Conservation (phyloP, 1,140 invertebrate genomes). For the Heliconius hewitsoni region DNA sequence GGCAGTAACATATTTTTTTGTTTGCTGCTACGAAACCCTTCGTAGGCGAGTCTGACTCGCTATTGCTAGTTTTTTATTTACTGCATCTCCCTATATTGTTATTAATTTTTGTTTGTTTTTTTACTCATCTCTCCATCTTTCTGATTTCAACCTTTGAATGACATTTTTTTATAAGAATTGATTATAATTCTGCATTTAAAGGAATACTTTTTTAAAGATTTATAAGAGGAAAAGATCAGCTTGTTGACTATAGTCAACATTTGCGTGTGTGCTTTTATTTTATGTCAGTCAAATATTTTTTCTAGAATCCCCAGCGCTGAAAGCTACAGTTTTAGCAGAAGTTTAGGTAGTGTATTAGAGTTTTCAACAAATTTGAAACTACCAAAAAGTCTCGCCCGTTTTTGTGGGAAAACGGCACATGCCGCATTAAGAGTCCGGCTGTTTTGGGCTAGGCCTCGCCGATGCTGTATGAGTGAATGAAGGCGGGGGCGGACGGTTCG, state of each 20-base stretch:
- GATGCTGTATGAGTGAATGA: constrained; percentile 66
- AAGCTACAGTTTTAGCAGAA: constrained; percentile 17
- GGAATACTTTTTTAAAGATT: neutral
- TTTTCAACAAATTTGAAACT: constrained; percentile 21
- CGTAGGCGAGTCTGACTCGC: too few species aligned
- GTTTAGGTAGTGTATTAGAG: constrained; percentile 23
- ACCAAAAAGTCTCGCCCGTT: constrained; percentile 39
- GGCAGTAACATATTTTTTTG: too few species aligned
- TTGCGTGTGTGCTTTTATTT: neutral
- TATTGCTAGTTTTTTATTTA: too few species aligned
- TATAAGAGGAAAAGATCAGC: neutral
- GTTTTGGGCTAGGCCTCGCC: constrained; percentile 70
- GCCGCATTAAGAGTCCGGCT: constrained; percentile 75
- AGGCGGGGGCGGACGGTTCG: constrained; percentile 68
- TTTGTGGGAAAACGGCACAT: constrained; percentile 63
- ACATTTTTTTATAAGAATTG: neutral
- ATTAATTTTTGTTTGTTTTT: too few species aligned
- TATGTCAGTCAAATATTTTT: neutral
- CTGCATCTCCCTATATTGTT: too few species aligned
- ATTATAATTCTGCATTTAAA: neutral
- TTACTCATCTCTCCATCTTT: too few species aligned
- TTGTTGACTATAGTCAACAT: neutral
- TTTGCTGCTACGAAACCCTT: too few species aligned
- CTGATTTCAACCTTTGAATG: neutral
- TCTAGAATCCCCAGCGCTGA: neutral